Percentiles rank a stretch among this genome's conserved stretches.
Conservation (phyloP, 2,113 vertebrate genomes). For the Tiliqua scincoides region DNA sequence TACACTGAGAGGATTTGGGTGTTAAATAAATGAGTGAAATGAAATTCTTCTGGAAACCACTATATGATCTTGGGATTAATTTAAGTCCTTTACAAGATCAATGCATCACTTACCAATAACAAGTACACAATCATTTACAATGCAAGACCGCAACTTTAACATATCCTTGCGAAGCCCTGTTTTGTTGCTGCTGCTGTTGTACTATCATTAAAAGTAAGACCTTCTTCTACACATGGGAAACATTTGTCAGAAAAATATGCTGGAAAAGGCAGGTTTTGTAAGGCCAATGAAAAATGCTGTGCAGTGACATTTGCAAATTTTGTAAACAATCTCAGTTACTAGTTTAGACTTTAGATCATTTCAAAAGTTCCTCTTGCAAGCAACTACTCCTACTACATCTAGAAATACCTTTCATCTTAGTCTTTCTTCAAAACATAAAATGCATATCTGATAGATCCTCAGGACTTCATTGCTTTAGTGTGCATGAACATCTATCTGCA, state of each 20-base stretch:
- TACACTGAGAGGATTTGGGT: neutral
- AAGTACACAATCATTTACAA: neutral
- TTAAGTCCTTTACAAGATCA: conserved; percentile 41
- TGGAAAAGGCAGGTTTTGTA: neutral
- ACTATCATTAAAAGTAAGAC: neutral
- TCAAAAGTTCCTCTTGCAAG: neutral
- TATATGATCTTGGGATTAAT: conserved; percentile 48
- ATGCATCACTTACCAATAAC: conserved; percentile 27
- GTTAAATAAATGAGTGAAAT: conserved; percentile 46
- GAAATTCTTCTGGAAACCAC: conserved; percentile 49
- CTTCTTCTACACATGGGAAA: neutral
- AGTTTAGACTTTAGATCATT: neutral
- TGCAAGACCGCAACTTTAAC: conserved; percentile 8
- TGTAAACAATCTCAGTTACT: neutral
- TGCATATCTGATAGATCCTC: neutral
- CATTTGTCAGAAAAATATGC: neutral
- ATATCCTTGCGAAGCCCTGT: neutral
- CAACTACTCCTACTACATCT: neutral
- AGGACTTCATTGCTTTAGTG: neutral
- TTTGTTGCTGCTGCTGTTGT: neutral
- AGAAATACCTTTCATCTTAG: neutral
- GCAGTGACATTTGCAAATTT: neutral
- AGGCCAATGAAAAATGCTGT: neutral
- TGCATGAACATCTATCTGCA: neutral
- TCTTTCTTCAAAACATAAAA: neutral